These are phyloP conservation scores for Octomys mimax DNA, from an alignment of 2,797 vertebrate species.

Conservation along the genomic window DNA sequence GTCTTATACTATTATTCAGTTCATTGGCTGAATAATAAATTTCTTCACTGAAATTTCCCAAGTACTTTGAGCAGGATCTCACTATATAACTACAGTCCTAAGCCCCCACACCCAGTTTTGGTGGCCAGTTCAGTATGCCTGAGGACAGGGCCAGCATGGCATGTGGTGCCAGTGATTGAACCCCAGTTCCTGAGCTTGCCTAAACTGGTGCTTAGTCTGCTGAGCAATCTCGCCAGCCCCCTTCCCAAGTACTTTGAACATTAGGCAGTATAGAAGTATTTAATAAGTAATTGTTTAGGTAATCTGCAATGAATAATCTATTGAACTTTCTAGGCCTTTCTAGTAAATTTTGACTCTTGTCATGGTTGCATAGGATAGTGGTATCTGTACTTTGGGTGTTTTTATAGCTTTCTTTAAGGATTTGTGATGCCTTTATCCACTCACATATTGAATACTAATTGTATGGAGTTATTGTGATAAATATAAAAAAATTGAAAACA, in stretches of 20 bases:
- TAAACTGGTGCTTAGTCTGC: too few species aligned
- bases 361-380: background rate
- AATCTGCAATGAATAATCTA: background rate
- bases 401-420: constrained; percentile 31
- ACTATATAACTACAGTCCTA: too few species aligned
- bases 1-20: background rate
- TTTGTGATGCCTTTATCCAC: background rate
- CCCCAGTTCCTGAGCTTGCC: too few species aligned
- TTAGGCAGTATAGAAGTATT: background rate
- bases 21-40: background rate
- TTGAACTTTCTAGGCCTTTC: background rate
- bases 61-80: background rate
- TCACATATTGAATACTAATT: background rate
- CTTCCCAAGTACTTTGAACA: background rate
- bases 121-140: too few species aligned
- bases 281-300: background rate
- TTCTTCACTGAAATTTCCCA: background rate
- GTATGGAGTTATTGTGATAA: background rate
- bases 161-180: too few species aligned
- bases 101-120: too few species aligned
- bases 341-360: background rate
- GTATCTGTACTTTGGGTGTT: background rate
- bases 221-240: too few species aligned
- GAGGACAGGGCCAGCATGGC: too few species aligned
- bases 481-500: background rate